These are phyloP conservation scores for Chironomus striatipennis DNA, from an alignment of 1,140 invertebrate genomes.

Conservation along the genomic window DNA sequence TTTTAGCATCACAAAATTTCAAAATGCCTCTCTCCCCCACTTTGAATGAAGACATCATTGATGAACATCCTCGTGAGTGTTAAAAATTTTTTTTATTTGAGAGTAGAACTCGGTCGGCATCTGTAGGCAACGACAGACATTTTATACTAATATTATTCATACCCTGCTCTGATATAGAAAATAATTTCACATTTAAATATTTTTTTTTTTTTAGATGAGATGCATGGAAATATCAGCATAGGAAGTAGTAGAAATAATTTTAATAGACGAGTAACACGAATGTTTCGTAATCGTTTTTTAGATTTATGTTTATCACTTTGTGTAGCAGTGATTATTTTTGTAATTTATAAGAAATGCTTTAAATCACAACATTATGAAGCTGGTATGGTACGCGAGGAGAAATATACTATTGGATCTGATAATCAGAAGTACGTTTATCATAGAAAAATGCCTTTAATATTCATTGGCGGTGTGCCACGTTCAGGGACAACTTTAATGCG, in stretches of 20 bases:
- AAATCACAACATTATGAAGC: not conserved
- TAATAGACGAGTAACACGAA: not conserved
- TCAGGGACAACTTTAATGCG: slow-evolving; percentile 95
- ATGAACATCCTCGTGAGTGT: no score
- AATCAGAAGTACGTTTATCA: slow-evolving; percentile 58
- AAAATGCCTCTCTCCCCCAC: no score
- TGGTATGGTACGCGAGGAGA: not conserved
- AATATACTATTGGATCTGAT: not conserved
- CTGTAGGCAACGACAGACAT: not conserved
- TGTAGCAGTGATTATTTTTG: not conserved
- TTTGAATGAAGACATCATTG: no score
- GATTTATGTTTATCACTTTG: not conserved
- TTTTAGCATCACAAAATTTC: no score
- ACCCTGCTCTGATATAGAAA: no score
- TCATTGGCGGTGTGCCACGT: slow-evolving; percentile 93
- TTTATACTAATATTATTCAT: not conserved
- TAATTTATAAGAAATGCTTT: not conserved
- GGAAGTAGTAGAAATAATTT: not conserved
- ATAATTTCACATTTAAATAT: not conserved
- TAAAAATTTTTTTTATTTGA: not conserved
- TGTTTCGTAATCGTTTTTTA: not conserved
- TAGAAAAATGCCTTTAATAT: slow-evolving; percentile 85
- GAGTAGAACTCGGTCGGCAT: not conserved
- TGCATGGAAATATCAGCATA: not conserved
- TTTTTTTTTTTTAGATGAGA: not conserved